phyloP scores from a whole-genome alignment of 2,113 vertebrate genomes.

The Numenius arquata region DNA sequence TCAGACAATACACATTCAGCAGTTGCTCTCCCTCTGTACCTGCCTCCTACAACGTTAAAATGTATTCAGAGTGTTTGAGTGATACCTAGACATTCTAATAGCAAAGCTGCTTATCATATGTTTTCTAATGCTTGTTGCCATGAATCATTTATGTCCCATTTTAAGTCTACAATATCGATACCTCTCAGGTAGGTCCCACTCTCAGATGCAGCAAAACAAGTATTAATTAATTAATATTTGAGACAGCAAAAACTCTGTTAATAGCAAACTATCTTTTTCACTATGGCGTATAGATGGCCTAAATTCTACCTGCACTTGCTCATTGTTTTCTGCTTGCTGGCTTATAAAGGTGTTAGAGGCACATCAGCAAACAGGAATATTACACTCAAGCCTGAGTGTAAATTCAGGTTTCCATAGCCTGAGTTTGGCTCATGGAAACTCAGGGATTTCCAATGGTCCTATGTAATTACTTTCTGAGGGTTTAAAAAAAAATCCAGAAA shows the following conservation, averaged over 20 bases:
- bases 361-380: neutral
- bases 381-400: neutral
- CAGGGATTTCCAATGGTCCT: neutral
- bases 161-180: neutral
- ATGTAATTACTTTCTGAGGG: neutral
- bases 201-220: neutral
- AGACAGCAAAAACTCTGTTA: neutral
- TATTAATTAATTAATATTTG: slow-evolving; percentile 10
- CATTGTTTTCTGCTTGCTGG: neutral
- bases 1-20: neutral
- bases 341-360: neutral
- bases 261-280: neutral
- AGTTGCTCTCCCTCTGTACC: neutral
- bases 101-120: neutral
- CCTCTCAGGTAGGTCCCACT: neutral
- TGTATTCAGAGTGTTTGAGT: neutral
- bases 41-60: neutral
- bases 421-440: too few relatives aligned
- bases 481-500: neutral
- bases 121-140: slow-evolving; percentile 9
- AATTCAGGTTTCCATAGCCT: neutral
- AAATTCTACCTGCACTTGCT: neutral
- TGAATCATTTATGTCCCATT: slow-evolving; percentile 33
- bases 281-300: neutral
- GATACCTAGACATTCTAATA: neutral